Percentiles rank a stretch among this genome's conserved stretches.
These are phyloP conservation scores for Lutraria lutraria DNA, from an alignment of 2,888 invertebrate species.

Conservation along the genomic window DNA sequence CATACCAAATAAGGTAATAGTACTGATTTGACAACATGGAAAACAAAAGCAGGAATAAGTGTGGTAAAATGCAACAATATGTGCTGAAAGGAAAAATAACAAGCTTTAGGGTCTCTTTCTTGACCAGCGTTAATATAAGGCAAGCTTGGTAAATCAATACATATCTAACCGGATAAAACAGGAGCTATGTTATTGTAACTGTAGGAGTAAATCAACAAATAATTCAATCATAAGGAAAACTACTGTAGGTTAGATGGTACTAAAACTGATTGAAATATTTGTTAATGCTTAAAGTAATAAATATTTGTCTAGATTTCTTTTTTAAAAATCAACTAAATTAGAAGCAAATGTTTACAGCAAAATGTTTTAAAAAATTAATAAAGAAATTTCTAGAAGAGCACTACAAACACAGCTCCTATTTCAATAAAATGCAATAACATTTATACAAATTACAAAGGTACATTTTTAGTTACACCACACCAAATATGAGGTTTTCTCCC, in stretches of 20 bases:
- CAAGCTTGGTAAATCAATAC: constrained; percentile 30
- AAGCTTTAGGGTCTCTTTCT: constrained; percentile 23
- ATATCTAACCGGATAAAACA: constrained; percentile 23
- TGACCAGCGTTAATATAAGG: constrained; percentile 37
- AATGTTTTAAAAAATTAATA: neutral
- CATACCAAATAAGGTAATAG: neutral
- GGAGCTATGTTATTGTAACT: neutral
- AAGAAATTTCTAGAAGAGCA: neutral
- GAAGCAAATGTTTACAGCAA: neutral
- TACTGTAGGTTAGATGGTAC: constrained; percentile 28
- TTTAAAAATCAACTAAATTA: neutral
- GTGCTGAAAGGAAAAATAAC: constrained; percentile 48
- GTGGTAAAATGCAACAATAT: constrained; percentile 26
- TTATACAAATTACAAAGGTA: constrained; percentile 12
- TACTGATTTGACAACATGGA: constrained; percentile 16
- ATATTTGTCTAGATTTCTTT: neutral
- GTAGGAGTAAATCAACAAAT: neutral
- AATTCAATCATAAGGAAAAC: constrained; percentile 19
- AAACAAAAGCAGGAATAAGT: neutral
- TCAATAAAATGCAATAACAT: constrained; percentile 14
- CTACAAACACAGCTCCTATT: neutral
- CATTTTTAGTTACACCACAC: constrained; percentile 22
- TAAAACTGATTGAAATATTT: constrained; percentile 21
- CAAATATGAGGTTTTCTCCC: neutral
- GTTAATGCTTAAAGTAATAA: neutral